Percentiles rank a stretch among this genome's conserved stretches.
Conservation (phyloP, 2,888 invertebrate genomes). For the Gymnoscelis rufifasciata region DNA sequence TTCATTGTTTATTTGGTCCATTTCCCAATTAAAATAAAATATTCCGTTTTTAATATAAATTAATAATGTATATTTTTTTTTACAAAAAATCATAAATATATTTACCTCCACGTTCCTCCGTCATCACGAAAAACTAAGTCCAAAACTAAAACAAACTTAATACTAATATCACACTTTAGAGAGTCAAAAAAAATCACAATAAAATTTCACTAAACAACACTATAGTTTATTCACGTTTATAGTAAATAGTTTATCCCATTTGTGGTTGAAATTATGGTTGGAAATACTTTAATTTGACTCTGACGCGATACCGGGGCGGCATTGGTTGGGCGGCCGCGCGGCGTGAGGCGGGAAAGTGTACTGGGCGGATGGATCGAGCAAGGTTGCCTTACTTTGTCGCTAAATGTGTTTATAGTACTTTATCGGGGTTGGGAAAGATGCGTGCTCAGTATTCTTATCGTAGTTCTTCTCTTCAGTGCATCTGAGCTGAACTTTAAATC, state of each 20-base stretch:
- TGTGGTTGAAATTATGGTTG: slow-evolving; percentile 34
- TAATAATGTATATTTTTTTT: no score
- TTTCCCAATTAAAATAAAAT: no score
- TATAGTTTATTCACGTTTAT: not conserved
- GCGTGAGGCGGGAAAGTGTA: slow-evolving; percentile 17
- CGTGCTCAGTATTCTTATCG: no score
- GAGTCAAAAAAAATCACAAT: slow-evolving; percentile 33
- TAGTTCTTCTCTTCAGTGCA: no score
- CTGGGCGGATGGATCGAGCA: slow-evolving; percentile 14
- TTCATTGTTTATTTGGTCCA: no score
- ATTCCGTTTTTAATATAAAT: no score
- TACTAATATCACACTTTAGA: slow-evolving; percentile 66
- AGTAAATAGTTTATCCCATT: slow-evolving; percentile 54
- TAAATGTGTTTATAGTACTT: not conserved
- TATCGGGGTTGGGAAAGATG: not conserved
- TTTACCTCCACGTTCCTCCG: slow-evolving; percentile 72
- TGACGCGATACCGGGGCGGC: slow-evolving; percentile 57
- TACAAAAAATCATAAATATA: no score
- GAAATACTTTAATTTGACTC: slow-evolving; percentile 62
- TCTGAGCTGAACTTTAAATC: no score
- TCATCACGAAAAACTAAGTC: slow-evolving; percentile 38
- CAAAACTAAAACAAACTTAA: slow-evolving; percentile 46
- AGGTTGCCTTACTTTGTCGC: not conserved
- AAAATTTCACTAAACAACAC: slow-evolving; percentile 13
- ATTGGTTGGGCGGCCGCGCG: slow-evolving; percentile 37